A percentile compares a stretch with the other conserved stretches of the same genome.
Evolutionary conservation across 2,797 vertebrate genomes (phyloP).

Genomic region (Coregonus sp.): DNA sequence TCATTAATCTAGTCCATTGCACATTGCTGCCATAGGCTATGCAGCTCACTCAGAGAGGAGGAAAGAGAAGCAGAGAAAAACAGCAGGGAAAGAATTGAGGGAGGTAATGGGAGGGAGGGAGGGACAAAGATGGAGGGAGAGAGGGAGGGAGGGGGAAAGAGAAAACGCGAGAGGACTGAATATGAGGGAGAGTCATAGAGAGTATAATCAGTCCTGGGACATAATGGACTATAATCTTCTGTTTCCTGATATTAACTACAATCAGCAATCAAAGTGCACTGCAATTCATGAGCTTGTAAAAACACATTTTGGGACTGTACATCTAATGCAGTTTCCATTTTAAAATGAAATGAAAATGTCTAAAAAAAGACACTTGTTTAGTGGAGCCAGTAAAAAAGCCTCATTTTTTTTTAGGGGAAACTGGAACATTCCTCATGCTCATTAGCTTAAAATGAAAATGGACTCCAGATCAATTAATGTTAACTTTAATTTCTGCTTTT

Average conservation of each 20-base stretch:
- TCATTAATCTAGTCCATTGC: neutral
- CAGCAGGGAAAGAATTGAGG: neutral
- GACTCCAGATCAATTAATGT: slow-evolving; percentile 53
- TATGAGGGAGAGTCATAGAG: slow-evolving; percentile 9
- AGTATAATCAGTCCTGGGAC: slow-evolving; percentile 59
- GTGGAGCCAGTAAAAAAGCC: slow-evolving; percentile 25
- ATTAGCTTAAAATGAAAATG: slow-evolving; percentile 54
- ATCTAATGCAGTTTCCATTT: slow-evolving; percentile 30
- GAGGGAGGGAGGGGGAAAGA: slow-evolving; percentile 9
- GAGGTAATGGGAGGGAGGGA: too few relatives aligned
- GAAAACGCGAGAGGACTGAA: neutral
- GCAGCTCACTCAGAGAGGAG: neutral
- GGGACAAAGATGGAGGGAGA: neutral
- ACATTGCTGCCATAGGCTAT: neutral
- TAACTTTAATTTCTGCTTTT: slow-evolving; percentile 57
- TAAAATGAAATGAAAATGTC: slow-evolving; percentile 40
- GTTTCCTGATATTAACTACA: slow-evolving; percentile 75
- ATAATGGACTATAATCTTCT: slow-evolving; percentile 67
- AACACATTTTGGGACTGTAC: slow-evolving; percentile 54
- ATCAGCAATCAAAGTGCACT: slow-evolving; percentile 63
- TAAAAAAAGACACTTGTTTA: slow-evolving; percentile 29
- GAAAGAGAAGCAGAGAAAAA: neutral
- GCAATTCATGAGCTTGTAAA: slow-evolving; percentile 54
- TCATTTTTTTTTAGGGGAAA: slow-evolving; percentile 28
- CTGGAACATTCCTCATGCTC: slow-evolving; percentile 43